Conservation (phyloP, 2,797 vertebrate genomes). For the Mallotus villosus region DNA sequence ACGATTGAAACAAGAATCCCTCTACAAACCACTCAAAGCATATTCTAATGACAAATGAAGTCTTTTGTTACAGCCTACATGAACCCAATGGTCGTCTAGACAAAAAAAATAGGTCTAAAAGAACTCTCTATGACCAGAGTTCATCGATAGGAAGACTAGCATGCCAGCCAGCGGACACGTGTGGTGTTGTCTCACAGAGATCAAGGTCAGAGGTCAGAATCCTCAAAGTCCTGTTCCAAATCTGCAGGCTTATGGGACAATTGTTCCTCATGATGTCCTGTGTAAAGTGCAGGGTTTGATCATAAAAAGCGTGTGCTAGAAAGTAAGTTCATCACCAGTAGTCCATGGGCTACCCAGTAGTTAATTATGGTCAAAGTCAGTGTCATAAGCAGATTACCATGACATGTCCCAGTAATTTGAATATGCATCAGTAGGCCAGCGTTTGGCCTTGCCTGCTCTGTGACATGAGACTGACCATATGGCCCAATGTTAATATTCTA, state of each 20-base stretch:
- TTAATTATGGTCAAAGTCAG: constrained; percentile 60
- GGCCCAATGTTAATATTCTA: constrained; percentile 36
- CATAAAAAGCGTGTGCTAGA: not conserved
- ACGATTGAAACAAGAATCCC: constrained; percentile 55
- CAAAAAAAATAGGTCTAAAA: constrained; percentile 10
- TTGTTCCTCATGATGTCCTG: no score
- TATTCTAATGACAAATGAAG: constrained; percentile 42
- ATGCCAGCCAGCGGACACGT: not conserved
- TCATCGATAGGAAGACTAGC: not conserved
- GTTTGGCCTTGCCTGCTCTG: constrained; percentile 35
- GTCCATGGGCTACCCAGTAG: not conserved
- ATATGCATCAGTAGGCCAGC: constrained; percentile 50
- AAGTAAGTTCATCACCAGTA: constrained; percentile 1
- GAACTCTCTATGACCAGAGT: not conserved
- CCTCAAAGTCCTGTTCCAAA: no score
- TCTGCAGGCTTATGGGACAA: no score
- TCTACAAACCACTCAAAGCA: constrained; percentile 42
- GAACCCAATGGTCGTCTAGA: constrained; percentile 28
- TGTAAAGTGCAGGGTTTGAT: not conserved
- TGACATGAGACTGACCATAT: constrained; percentile 51
- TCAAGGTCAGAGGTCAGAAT: not conserved
- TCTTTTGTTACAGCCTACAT: constrained; percentile 38
- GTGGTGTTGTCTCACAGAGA: not conserved
- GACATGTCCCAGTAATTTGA: constrained; percentile 47
- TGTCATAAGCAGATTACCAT: constrained; percentile 63